Evolutionary conservation across 2,113 vertebrate species (phyloP).

Genomic region (Aptenodytes forsteri): DNA sequence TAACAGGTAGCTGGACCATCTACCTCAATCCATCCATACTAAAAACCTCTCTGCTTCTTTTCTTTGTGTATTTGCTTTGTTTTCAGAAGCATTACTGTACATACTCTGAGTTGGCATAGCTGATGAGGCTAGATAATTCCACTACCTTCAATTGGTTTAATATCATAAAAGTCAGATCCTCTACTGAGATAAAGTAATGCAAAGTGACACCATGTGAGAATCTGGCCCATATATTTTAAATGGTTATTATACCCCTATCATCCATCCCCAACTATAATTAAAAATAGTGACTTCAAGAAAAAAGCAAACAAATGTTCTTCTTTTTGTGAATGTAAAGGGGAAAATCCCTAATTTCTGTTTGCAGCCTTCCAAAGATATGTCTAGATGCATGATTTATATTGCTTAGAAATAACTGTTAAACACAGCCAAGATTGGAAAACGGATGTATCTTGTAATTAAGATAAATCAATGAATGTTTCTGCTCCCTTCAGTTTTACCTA

Average conservation of each 20-base stretch:
- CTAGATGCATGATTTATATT: neutral
- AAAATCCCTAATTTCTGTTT: neutral
- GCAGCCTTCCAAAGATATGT: neutral
- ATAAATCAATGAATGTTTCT: neutral
- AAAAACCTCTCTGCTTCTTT: neutral
- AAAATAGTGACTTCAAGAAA: neutral
- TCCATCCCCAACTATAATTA: neutral
- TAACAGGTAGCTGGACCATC: neutral
- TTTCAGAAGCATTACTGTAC: neutral
- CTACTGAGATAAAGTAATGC: neutral
- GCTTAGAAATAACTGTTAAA: constrained; percentile 15
- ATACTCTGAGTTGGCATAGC: neutral
- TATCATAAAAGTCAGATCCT: neutral
- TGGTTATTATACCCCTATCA: neutral
- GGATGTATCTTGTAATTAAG: constrained; percentile 22
- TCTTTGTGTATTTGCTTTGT: neutral
- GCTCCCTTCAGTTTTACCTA: constrained; percentile 29
- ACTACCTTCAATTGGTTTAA: neutral
- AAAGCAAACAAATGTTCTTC: neutral
- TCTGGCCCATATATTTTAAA: neutral
- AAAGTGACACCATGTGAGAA: neutral
- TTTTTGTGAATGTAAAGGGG: neutral
- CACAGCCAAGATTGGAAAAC: neutral
- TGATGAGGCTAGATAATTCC: neutral
- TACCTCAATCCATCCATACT: neutral